Base-by-base conservation (phyloP, 2,113 vertebrate species). In the human region DNA sequence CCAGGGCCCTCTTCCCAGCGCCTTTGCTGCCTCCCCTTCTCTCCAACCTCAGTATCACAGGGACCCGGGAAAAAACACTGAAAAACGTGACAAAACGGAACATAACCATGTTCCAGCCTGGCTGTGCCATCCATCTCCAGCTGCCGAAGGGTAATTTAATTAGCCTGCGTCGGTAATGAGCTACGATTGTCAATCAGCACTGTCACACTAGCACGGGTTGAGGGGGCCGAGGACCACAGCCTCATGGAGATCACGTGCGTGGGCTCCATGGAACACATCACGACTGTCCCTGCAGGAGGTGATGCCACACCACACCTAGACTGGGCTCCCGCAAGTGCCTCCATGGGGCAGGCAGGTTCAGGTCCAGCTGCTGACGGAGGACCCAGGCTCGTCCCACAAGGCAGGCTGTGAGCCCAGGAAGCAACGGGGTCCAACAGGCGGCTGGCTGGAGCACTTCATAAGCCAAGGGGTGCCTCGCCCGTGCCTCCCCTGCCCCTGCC, bases 71-170 rank as follows among this genome's bases (percentile, higher is more conserved):
- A 80, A 50, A 79, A 9, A 48, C n/a, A 27, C 10, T 0, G n/a
- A 92, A 97, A 98, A 97, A 95, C 52, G 50, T 32, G 95, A 97
- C 96, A 87, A 96, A 96, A 88, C 78, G 84, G 98, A 98, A 97
- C 97, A 97, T 98, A 98, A 98, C 98, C 89, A 83, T 73, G 84
- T 96, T 87, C 96, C 94, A 98, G 98, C 97, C 96, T 83, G 94
- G 97, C 45, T 97, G 98, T 79, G 97, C 97, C 98, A 98, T 98
- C 98, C 98, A 98, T 98, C 98, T 98, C 88, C 90, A 93, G 97
- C 97, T 73, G 97, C 98, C 85, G 88, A 98, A 94, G 98, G 94
- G 97, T 99, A 98, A 99, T 98, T 98, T 98, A 99, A 99, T 99
- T 98, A 99, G 97, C 90, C 95, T 66, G 97, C 96, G 96, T 98